These are phyloP conservation scores for Tolypeutes matacus DNA, from an alignment of 2,797 vertebrate species.

Conservation along the genomic window DNA sequence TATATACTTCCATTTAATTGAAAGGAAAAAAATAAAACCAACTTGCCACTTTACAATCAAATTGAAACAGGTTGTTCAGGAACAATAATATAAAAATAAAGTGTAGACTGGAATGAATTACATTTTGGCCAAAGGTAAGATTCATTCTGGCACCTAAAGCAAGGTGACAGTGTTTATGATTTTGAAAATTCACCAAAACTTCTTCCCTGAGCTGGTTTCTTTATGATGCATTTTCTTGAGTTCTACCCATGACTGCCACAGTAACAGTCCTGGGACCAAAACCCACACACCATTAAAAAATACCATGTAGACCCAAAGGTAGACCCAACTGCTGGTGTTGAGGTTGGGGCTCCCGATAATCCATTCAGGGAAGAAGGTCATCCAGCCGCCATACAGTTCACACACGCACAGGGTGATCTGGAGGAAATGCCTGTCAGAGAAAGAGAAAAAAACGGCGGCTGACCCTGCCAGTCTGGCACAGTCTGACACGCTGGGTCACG, in stretches of 20 bases:
- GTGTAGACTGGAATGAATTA: not conserved
- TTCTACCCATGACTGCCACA: constrained; percentile 90
- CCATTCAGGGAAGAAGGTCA: constrained; percentile 91
- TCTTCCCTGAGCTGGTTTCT: constrained; percentile 72
- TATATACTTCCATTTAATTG: not conserved
- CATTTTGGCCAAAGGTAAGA: not conserved
- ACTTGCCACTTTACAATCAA: not conserved
- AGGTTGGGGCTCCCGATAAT: constrained; percentile 89
- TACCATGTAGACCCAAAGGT: constrained; percentile 91
- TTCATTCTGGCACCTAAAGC: not conserved
- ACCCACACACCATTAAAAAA: constrained; percentile 90
- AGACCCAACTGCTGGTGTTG: constrained; percentile 88
- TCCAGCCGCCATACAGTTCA: constrained; percentile 90
- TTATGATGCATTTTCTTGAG: constrained; percentile 84
- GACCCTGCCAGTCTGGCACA: not conserved
- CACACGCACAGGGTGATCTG: constrained; percentile 90
- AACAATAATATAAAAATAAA: constrained; percentile 15
- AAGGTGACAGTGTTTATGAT: not conserved
- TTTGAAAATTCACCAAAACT: constrained; percentile 74
- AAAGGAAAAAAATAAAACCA: not conserved
- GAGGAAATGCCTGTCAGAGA: constrained; percentile 89
- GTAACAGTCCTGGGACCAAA: constrained; percentile 88
- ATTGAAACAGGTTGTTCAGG: not conserved
- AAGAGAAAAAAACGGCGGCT: not conserved
- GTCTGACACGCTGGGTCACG: fast-evolving